phyloP scores from a whole-genome alignment of 2,113 vertebrate genomes.

The Herpetotheres cachinnans region DNA sequence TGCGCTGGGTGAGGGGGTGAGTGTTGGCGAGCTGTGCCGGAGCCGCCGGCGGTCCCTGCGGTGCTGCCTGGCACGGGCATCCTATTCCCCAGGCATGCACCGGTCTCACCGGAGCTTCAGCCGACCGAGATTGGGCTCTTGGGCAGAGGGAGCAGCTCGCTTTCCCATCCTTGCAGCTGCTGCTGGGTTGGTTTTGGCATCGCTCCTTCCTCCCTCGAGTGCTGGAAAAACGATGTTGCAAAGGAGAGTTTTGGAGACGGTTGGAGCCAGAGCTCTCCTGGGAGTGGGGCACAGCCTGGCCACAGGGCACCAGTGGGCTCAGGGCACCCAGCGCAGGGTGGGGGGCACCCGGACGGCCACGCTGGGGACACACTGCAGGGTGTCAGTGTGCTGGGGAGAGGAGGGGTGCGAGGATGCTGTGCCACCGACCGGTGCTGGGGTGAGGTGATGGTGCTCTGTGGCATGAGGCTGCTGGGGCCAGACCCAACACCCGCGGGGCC shows the following conservation, averaged over 20 bases:
- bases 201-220: not conserved
- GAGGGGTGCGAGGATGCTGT: not conserved
- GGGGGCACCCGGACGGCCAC: not conserved
- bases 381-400: not conserved
- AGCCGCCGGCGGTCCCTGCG: accelerated
- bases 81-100: not conserved
- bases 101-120: not conserved
- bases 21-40: accelerated
- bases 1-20: not conserved
- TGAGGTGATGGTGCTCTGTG: not conserved
- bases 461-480: not conserved
- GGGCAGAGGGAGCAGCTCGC: not conserved
- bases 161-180: not conserved
- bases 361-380: accelerated
- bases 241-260: not conserved
- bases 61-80: not conserved
- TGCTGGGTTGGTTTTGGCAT: not conserved
- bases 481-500: not conserved
- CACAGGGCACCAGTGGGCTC: not conserved
- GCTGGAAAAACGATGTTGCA: not conserved
- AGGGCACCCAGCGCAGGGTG: accelerated
- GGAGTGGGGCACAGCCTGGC: not conserved
- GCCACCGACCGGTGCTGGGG: accelerated
- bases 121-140: not conserved
- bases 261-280: not conserved